Percentiles rank a stretch among this genome's conserved stretches.
Conservation (phyloP, 2,113 vertebrate species). For the Stigmatopora nigra region DNA sequence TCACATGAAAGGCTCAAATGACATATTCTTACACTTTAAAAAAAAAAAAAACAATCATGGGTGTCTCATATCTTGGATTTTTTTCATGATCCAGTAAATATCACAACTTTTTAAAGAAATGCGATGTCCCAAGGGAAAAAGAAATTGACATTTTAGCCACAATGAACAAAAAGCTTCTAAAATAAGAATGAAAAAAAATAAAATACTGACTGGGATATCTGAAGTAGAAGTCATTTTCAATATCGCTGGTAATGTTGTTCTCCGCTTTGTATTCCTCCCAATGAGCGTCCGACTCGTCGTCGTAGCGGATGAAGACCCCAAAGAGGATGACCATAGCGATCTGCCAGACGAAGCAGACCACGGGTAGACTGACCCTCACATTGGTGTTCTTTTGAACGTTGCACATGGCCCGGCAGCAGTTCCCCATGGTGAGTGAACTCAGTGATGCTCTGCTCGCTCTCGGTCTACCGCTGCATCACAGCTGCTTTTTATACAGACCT, state of each 20-base stretch:
- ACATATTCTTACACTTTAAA: background rate
- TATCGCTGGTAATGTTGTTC: constrained; percentile 73
- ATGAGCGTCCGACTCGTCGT: constrained; percentile 63
- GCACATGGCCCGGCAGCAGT: constrained; percentile 16
- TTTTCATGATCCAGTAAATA: background rate
- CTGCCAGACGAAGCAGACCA: constrained; percentile 81
- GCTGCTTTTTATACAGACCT: constrained; percentile 12
- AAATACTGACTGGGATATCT: constrained; percentile 91
- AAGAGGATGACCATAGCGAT: constrained; percentile 84
- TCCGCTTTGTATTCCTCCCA: constrained; percentile 60
- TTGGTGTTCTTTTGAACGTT: constrained; percentile 71
- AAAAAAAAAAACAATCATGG: background rate
- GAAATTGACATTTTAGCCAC: background rate
- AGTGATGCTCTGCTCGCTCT: constrained; percentile 18
- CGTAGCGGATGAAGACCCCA: constrained; percentile 83
- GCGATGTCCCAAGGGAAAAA: background rate
- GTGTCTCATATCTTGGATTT: background rate
- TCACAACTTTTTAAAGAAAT: background rate
- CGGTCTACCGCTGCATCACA: background rate
- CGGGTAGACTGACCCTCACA: constrained; percentile 79
- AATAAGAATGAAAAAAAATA: background rate
- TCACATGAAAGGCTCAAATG: no score
- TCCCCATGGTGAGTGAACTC: constrained; percentile 53
- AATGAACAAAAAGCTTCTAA: background rate
- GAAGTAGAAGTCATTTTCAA: constrained; percentile 94